phyloP scores from a whole-genome alignment of 2,888 invertebrate genomes.

The Antheraea assamensis region DNA sequence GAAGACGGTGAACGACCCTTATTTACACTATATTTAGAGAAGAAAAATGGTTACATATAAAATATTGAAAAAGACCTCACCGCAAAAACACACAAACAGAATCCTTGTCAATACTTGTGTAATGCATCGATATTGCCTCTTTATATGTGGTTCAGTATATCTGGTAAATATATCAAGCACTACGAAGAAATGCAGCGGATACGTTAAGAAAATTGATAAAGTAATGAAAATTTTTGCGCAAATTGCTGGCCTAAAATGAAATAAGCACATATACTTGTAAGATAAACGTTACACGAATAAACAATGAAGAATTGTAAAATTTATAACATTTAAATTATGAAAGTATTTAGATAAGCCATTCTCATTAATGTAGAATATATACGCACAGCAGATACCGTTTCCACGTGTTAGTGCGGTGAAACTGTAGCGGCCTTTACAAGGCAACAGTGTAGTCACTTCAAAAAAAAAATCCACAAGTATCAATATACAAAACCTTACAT shows the following conservation, averaged over 20 bases:
- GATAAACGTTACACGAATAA: not conserved
- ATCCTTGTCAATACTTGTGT: conserved; percentile 56
- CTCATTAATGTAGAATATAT: not conserved
- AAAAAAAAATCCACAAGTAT: too few relatives aligned
- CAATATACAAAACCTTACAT: not conserved
- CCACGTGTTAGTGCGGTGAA: too few relatives aligned
- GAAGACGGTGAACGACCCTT: too few relatives aligned
- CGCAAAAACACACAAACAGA: conserved; percentile 65
- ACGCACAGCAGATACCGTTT: not conserved
- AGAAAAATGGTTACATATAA: not conserved
- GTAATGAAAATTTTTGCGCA: conserved; percentile 92
- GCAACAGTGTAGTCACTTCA: too few relatives aligned
- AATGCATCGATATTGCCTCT: conserved; percentile 49
- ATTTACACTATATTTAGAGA: not conserved
- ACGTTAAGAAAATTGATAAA: conserved; percentile 94
- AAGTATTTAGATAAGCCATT: too few relatives aligned
- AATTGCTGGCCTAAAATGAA: conserved; percentile 85
- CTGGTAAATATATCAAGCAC: conserved; percentile 94
- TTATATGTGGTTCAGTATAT: conserved; percentile 85
- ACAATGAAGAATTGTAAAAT: not conserved
- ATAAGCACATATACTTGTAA: not conserved
- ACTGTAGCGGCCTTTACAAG: too few relatives aligned
- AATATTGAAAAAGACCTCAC: conserved; percentile 45
- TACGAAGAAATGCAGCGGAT: conserved; percentile 96
- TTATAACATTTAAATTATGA: too few relatives aligned